Percentiles rank a stretch among this genome's conserved stretches.
phyloP scores from a whole-genome alignment of 2,797 vertebrate genomes.

The Protonibea diacanthus region DNA sequence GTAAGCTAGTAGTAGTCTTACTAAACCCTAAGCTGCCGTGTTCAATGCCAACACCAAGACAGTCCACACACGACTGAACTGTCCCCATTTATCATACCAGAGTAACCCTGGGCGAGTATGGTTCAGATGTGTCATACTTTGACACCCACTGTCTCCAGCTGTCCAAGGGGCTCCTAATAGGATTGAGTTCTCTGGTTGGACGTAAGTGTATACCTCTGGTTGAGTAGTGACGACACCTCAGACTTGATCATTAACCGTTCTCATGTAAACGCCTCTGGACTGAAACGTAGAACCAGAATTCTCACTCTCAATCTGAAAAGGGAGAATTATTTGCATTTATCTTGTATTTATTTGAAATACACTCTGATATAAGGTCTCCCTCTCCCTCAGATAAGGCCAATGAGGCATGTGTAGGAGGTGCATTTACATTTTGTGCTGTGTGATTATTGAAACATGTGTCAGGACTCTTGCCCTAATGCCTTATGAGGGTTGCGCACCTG shows the following conservation, averaged over 20 bases:
- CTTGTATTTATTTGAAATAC: slow-evolving; percentile 47
- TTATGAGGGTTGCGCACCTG: slow-evolving; percentile 64
- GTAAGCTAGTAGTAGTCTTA: slow-evolving; percentile 42
- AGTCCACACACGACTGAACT: slow-evolving; percentile 21
- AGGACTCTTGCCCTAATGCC: slow-evolving; percentile 68
- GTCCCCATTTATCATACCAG: slow-evolving; percentile 22
- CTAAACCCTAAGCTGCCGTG: slow-evolving; percentile 49
- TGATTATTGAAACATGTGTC: slow-evolving; percentile 42
- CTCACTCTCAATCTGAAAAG: slow-evolving; percentile 37
- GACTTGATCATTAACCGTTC: slow-evolving; percentile 17
- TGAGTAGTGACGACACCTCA: slow-evolving; percentile 13
- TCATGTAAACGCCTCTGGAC: slow-evolving; percentile 38
- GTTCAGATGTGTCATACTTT: slow-evolving; percentile 33
- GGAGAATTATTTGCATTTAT: slow-evolving; percentile 36
- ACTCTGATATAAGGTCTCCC: background rate
- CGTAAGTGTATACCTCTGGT: slow-evolving; percentile 29
- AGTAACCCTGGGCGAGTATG: slow-evolving; percentile 13
- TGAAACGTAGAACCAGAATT: slow-evolving; percentile 38
- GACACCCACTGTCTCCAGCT: slow-evolving; percentile 24
- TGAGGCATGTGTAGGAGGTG: slow-evolving; percentile 21
- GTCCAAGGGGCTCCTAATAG: slow-evolving; percentile 31
- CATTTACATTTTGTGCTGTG: slow-evolving; percentile 51
- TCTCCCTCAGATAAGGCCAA: slow-evolving; percentile 46
- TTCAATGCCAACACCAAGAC: slow-evolving; percentile 36
- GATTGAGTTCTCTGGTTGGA: slow-evolving; percentile 28